A percentile compares a stretch with the other conserved stretches of the same genome.
Conservation (phyloP, 2,797 vertebrate species). For the Smutsia temminckii region DNA sequence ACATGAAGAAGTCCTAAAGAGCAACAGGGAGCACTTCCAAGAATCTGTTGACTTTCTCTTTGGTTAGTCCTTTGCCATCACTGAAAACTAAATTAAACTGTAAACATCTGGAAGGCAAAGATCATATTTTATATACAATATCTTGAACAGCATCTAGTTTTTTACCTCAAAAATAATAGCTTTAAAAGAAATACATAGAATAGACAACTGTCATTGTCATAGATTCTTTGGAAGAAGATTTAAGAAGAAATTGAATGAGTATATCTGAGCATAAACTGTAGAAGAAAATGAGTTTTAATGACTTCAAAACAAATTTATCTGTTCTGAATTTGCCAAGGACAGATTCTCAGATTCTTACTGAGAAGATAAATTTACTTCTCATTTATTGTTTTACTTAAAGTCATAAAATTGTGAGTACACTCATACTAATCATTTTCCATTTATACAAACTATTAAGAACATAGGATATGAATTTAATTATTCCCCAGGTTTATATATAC, state of each 20-base stretch:
- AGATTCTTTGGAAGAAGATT: not conserved
- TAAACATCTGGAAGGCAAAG: conserved; percentile 6
- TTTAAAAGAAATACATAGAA: not conserved
- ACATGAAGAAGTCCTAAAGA: not conserved
- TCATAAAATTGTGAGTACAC: not conserved
- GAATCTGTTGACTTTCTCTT: conserved; percentile 25
- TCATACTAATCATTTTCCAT: not conserved
- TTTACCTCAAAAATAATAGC: not conserved
- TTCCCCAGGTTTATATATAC: not conserved
- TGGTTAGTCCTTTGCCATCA: not conserved
- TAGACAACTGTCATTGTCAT: not conserved
- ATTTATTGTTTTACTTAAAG: not conserved
- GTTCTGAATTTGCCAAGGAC: not conserved
- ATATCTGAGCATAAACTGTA: not conserved
- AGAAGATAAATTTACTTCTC: not conserved
- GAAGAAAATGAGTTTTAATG: conserved; percentile 4
- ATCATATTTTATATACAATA: not conserved
- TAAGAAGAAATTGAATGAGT: not conserved
- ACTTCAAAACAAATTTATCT: not conserved
- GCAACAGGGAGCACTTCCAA: not conserved
- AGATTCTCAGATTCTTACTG: not conserved
- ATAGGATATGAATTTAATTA: not conserved
- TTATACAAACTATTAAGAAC: not conserved
- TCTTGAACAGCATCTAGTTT: conserved; percentile 1
- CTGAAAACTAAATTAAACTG: conserved; percentile 36